phyloP scores from a whole-genome alignment of 2,113 vertebrate species.

The Tympanuchus pallidicinctus region DNA sequence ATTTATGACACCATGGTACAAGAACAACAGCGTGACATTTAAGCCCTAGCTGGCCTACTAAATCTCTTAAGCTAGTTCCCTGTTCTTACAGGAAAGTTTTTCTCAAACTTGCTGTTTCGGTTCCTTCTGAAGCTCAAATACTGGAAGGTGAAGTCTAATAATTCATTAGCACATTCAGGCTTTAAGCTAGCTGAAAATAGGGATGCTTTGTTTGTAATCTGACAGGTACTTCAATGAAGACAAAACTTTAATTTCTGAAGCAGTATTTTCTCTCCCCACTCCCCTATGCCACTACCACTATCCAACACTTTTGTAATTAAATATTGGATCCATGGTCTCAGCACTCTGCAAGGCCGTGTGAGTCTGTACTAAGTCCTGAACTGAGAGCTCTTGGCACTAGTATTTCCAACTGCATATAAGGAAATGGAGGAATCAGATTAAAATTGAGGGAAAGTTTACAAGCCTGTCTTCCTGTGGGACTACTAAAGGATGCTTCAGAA shows the following conservation, averaged over 20 bases:
- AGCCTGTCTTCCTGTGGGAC: background rate
- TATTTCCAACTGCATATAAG: background rate
- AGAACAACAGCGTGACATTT: background rate
- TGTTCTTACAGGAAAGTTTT: background rate
- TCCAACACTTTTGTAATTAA: background rate
- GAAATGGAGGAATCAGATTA: background rate
- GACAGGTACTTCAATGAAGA: background rate
- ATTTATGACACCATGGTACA: background rate
- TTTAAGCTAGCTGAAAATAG: background rate
- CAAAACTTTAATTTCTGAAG: background rate
- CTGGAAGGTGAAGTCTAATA: background rate
- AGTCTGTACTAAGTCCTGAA: rapidly evolving
- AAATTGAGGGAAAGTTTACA: background rate
- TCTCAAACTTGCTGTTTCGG: background rate
- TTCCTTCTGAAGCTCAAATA: background rate
- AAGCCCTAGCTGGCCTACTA: background rate
- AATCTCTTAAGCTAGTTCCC: background rate
- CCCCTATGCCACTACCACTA: background rate
- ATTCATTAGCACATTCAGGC: background rate
- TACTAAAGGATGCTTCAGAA: background rate
- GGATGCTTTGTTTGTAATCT: background rate
- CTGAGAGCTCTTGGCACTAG: background rate
- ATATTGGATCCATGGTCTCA: background rate
- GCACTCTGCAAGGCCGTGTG: no score
- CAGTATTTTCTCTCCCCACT: background rate